These are phyloP conservation scores for Scyliorhinus canicula DNA, from an alignment of 2,797 vertebrate genomes.

Conservation along the genomic window DNA sequence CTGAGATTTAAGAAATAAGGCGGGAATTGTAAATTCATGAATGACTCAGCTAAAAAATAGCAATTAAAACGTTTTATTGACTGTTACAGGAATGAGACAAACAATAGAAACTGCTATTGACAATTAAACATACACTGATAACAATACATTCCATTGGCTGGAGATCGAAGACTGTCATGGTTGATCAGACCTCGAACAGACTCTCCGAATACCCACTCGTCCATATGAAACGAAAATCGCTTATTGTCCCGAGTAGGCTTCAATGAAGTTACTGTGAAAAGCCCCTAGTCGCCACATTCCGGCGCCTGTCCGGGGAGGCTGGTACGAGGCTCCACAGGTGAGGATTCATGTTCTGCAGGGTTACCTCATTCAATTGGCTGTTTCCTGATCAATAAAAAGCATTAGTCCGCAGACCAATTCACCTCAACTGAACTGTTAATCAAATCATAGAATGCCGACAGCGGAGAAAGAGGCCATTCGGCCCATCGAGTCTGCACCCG, in stretches of 20 bases:
- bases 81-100: not conserved
- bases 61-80: not conserved
- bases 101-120: not conserved
- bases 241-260: too few relatives aligned
- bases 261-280: too few relatives aligned
- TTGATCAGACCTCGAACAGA: not conserved
- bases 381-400: not conserved
- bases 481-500: too few relatives aligned
- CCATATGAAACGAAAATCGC: too few relatives aligned
- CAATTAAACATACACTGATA: not conserved
- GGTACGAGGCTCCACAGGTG: too few relatives aligned
- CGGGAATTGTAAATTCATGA: not conserved
- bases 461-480: too few relatives aligned
- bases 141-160: not conserved
- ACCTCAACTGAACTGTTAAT: not conserved
- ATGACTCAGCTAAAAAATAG: not conserved
- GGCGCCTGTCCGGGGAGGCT: too few relatives aligned
- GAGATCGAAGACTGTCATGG: not conserved
- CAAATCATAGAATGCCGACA: too few relatives aligned
- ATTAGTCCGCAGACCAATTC: not conserved
- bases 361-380: not conserved
- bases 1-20: not conserved
- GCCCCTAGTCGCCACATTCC: too few relatives aligned
- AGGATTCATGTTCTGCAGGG: not conserved
- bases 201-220: not conserved